These are phyloP conservation scores for Sphaeridia pumilis DNA, from an alignment of 2,888 invertebrate species.

Conservation along the genomic window DNA sequence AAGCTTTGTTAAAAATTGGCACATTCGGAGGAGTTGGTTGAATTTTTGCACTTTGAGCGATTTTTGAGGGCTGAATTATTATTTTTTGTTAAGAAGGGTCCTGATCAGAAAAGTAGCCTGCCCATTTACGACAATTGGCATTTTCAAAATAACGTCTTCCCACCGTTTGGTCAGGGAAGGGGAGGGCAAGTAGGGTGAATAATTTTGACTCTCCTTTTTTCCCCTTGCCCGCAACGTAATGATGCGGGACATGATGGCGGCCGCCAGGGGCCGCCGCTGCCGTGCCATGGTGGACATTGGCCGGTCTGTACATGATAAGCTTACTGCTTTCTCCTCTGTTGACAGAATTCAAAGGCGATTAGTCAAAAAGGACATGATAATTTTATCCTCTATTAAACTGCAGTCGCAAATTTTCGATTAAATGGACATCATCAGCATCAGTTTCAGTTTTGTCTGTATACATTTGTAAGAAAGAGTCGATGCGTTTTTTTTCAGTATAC, in stretches of 20 bases:
- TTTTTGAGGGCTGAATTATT: too few relatives aligned
- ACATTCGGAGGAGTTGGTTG: too few relatives aligned
- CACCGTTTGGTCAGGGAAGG: constrained; percentile 86
- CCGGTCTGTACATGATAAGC: not conserved
- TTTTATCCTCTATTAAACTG: not conserved
- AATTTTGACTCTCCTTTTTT: constrained; percentile 26
- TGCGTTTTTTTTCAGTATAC: too few relatives aligned
- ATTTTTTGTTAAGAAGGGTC: constrained; percentile 39
- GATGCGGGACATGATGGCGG: not conserved
- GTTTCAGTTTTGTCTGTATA: too few relatives aligned
- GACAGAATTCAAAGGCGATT: not conserved
- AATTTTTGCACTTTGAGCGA: too few relatives aligned
- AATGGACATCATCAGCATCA: not conserved
- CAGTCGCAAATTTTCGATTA: not conserved
- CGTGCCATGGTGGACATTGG: not conserved
- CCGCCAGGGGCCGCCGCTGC: too few relatives aligned
- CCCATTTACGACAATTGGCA: constrained; percentile 60
- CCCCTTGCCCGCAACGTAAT: not conserved
- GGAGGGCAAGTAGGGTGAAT: constrained; percentile 81
- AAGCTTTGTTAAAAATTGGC: too few relatives aligned
- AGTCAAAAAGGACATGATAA: not conserved
- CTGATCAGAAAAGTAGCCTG: constrained; percentile 81
- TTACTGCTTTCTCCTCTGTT: not conserved
- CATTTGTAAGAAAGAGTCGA: too few relatives aligned
- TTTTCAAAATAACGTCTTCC: constrained; percentile 61